phyloP scores from a whole-genome alignment of 2,113 vertebrate genomes.

The Clarias gariepinus region DNA sequence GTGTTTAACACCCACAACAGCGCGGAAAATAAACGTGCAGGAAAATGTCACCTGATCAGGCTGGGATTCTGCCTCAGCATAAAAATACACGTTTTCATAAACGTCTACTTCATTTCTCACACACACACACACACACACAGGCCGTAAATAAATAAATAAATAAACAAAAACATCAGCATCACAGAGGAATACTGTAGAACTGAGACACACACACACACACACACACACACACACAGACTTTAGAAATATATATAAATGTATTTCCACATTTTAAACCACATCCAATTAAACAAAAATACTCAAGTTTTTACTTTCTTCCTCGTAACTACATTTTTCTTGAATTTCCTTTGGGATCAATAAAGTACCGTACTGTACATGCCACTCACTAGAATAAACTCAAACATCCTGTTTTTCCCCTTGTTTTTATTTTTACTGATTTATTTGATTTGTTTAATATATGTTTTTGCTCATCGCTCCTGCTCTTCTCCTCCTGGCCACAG shows the following conservation, averaged over 20 bases:
- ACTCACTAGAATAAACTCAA: not conserved
- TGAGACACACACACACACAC: no score
- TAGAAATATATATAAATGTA: no score
- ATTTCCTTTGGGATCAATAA: no score
- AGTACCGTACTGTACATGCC: no score
- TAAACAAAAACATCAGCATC: not conserved
- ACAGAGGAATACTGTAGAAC: not conserved
- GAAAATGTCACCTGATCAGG: not conserved
- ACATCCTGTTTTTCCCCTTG: not conserved
- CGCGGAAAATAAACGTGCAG: not conserved
- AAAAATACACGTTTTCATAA: constrained; percentile 16
- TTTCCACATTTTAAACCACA: no score
- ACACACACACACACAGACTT: no score
- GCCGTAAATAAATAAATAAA: not conserved
- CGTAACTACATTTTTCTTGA: no score
- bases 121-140: not conserved
- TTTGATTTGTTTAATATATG: no score
- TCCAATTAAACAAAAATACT: no score
- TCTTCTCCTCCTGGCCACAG: not conserved
- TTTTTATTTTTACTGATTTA: not conserved
- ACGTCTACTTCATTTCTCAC: not conserved
- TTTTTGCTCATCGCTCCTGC: not conserved
- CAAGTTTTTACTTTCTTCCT: no score
- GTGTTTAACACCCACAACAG: not conserved
- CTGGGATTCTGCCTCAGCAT: not conserved